These are phyloP conservation scores for Epinephelus cyanopodus DNA, from an alignment of 2,113 vertebrate genomes.

Conservation along the genomic window DNA sequence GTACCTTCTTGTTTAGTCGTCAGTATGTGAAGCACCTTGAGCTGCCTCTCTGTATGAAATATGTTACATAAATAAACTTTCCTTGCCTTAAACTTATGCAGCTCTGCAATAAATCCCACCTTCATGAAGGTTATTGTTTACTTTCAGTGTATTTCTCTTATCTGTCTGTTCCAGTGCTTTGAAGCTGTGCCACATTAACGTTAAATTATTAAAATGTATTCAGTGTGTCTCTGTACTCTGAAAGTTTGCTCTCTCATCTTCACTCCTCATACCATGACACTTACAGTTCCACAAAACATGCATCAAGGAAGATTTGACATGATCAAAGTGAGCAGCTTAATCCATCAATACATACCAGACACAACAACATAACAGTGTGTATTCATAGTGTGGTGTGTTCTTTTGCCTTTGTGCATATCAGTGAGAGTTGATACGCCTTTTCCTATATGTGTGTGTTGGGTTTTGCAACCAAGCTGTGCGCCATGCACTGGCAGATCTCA, in stretches of 20 bases:
- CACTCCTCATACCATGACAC: not conserved
- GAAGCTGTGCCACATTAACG: not conserved
- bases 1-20: too few relatives aligned
- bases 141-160: not conserved
- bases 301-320: not conserved
- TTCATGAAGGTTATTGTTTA: too few relatives aligned
- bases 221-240: not conserved
- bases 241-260: not conserved
- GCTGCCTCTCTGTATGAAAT: too few relatives aligned
- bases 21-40: too few relatives aligned
- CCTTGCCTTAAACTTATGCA: too few relatives aligned
- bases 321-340: not conserved
- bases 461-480: constrained; percentile 32
- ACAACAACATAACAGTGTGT: not conserved
- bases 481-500: constrained; percentile 46
- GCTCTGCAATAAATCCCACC: too few relatives aligned
- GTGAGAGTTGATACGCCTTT: not conserved
- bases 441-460: not conserved
- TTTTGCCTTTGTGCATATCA: not conserved
- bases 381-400: not conserved
- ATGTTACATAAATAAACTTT: too few relatives aligned
- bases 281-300: not conserved
- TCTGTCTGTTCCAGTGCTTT: not conserved
- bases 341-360: not conserved
- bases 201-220: not conserved